These are phyloP conservation scores for Pachypsylla venusta DNA, from an alignment of 1,140 invertebrate genomes.

Conservation along the genomic window DNA sequence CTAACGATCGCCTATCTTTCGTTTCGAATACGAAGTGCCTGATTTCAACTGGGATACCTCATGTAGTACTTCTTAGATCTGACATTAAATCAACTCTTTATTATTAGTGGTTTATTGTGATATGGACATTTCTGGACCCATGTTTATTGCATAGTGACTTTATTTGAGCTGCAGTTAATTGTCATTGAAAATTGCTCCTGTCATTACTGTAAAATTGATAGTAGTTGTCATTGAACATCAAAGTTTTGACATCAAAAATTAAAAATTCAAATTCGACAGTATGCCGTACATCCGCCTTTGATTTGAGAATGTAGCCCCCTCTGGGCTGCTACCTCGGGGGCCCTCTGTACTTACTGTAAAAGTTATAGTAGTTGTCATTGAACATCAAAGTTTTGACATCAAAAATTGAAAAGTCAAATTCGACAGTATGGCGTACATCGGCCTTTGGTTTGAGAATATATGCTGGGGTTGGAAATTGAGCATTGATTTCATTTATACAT, in stretches of 20 bases:
- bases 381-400: conserved; percentile 13
- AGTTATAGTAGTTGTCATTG: conserved; percentile 8
- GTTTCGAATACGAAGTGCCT: too few relatives aligned
- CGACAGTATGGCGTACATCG: neutral
- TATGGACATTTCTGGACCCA: too few relatives aligned
- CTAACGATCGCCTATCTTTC: too few relatives aligned
- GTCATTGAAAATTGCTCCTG: too few relatives aligned
- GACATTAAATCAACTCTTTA: too few relatives aligned
- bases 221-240: conserved; percentile 13
- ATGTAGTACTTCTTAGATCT: too few relatives aligned
- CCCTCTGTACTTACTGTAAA: conserved; percentile 13
- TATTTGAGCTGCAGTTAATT: too few relatives aligned
- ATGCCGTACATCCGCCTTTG: neutral
- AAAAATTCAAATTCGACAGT: conserved; percentile 11
- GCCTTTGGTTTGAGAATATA: conserved; percentile 6
- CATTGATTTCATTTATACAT: neutral
- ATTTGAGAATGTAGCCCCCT: neutral
- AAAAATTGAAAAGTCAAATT: conserved; percentile 12
- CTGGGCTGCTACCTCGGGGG: too few relatives aligned
- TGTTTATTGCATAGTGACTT: too few relatives aligned
- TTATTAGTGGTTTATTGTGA: too few relatives aligned
- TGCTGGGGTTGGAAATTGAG: neutral
- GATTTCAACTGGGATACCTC: too few relatives aligned
- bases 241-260: conserved; percentile 6
- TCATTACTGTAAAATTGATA: conserved; percentile 14